phyloP scores from a whole-genome alignment of 92 coral and sea anemone species.

The Meandrina meandrites region DNA sequence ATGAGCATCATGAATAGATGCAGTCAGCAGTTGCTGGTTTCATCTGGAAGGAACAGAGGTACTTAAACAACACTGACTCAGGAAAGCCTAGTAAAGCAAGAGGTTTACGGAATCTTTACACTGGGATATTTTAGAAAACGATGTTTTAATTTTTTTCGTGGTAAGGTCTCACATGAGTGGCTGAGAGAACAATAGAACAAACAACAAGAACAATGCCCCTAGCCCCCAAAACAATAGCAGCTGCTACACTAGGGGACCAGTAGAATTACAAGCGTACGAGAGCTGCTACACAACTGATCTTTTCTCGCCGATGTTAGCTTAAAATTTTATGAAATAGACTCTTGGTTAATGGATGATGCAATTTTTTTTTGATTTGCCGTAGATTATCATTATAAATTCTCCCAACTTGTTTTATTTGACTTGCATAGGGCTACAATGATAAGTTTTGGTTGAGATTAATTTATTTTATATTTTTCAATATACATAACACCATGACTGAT shows the following conservation, averaged over 20 bases:
- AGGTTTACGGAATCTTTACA: background rate
- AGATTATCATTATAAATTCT: background rate
- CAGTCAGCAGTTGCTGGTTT: background rate
- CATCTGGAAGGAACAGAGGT: conserved; percentile 33
- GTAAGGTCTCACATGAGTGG: no score
- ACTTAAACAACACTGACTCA: background rate
- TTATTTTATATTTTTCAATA: background rate
- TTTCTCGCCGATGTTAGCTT: background rate
- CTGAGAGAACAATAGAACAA: no score
- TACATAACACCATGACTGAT: background rate
- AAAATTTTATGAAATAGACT: background rate
- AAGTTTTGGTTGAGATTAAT: background rate
- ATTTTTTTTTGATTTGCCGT: background rate
- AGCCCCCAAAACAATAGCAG: no score
- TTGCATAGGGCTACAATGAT: background rate
- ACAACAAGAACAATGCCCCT: no score
- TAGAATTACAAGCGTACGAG: no score
- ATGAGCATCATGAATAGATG: conserved; percentile 2
- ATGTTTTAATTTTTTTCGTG: no score
- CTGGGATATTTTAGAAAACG: background rate
- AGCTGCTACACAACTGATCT: no score
- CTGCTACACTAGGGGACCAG: no score
- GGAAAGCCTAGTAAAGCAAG: background rate
- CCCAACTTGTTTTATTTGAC: background rate
- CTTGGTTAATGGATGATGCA: background rate